phyloP scores from a whole-genome alignment of 2,113 vertebrate species.

The Helogale parvula region DNA sequence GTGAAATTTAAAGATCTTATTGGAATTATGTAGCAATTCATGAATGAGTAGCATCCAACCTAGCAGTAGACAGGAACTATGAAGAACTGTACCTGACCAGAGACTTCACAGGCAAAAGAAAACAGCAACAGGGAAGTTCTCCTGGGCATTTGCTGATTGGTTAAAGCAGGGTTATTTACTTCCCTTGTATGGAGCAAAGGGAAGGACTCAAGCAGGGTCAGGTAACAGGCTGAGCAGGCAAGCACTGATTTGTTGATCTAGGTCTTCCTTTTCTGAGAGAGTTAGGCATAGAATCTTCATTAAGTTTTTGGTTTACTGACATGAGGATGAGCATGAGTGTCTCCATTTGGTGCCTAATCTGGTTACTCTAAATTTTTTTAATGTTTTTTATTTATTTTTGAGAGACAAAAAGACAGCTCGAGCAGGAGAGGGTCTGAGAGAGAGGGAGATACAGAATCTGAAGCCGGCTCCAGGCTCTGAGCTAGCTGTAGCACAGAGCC shows the following conservation, averaged over 20 bases:
- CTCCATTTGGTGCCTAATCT: background rate
- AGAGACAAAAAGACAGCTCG: too few relatives aligned
- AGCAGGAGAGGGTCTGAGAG: too few relatives aligned
- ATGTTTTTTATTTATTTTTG: too few relatives aligned
- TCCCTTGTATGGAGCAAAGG: background rate
- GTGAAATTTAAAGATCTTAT: background rate
- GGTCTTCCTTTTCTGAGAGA: background rate
- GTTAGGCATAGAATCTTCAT: background rate
- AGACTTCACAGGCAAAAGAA: background rate
- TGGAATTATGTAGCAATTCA: background rate
- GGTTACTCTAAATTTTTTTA: background rate
- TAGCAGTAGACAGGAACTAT: background rate
- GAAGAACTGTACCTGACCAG: background rate
- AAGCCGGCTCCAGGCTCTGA: too few relatives aligned
- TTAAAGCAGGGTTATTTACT: background rate
- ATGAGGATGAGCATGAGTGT: background rate
- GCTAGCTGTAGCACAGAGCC: too few relatives aligned
- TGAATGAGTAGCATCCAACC: background rate
- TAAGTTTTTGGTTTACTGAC: background rate
- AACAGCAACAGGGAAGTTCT: background rate
- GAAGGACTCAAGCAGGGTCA: background rate
- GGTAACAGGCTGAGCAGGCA: background rate
- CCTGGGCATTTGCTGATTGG: background rate
- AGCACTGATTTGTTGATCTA: background rate
- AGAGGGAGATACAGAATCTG: too few relatives aligned